Percentiles rank a stretch among this genome's conserved stretches.
These are phyloP conservation scores for Pseudochirops corinnae DNA, from an alignment of 2,797 vertebrate genomes.

Conservation along the genomic window DNA sequence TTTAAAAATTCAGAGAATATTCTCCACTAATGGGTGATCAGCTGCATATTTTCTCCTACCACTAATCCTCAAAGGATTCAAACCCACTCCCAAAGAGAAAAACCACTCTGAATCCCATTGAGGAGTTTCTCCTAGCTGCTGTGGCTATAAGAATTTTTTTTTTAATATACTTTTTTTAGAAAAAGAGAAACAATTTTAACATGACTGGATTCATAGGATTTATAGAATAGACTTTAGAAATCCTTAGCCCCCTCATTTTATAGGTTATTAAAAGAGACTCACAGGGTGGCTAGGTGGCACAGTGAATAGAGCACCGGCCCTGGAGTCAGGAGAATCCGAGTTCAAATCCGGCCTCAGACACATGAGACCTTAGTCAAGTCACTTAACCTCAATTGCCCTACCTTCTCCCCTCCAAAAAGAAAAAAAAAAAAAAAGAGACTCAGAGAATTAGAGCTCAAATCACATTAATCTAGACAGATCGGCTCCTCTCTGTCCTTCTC, in stretches of 20 bases:
- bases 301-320: no score
- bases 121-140: background rate
- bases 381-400: no score
- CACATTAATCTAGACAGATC: background rate
- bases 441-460: conserved; percentile 4
- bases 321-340: no score
- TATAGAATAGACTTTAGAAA: background rate
- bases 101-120: background rate
- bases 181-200: background rate
- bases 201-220: background rate
- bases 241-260: background rate
- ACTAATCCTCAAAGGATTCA: background rate
- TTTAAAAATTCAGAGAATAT: background rate
- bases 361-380: no score
- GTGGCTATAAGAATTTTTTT: background rate
- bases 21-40: background rate
- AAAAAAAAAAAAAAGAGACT: background rate
- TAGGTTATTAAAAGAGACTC: background rate
- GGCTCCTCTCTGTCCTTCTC: background rate
- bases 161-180: no score
- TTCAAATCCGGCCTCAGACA: no score
- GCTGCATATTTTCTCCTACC: background rate
- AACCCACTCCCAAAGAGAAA: background rate
- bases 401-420: no score
- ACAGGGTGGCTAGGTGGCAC: no score